Conservation (phyloP, 2,113 vertebrate genomes). For the Pelecanoides urinatrix region DNA sequence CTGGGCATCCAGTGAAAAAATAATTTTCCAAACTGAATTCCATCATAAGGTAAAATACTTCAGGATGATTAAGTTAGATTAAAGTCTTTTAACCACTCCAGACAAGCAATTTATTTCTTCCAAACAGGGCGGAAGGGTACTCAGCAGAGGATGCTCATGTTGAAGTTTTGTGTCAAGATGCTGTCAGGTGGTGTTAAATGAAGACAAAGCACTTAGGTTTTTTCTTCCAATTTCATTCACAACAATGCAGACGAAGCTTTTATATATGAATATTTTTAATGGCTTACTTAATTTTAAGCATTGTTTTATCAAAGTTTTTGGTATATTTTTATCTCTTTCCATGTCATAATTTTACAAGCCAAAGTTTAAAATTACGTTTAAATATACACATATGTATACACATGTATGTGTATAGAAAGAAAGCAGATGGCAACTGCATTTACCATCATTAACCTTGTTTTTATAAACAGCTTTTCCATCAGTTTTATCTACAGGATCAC, state of each 20-base stretch:
- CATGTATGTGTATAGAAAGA: not conserved
- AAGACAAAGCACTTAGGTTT: not conserved
- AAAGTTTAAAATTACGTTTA: not conserved
- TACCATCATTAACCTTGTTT: not conserved
- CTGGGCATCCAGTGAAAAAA: not conserved
- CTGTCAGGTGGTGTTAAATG: not conserved
- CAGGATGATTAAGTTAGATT: not conserved
- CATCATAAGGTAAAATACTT: not conserved
- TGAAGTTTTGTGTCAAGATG: not conserved
- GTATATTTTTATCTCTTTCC: not conserved
- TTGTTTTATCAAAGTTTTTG: not conserved
- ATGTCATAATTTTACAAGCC: not conserved
- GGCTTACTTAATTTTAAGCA: not conserved
- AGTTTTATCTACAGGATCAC: not conserved
- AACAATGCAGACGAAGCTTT: not conserved
- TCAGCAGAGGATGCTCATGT: not conserved
- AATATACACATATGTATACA: not conserved
- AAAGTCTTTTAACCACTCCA: not conserved
- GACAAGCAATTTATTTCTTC: slow-evolving; percentile 33
- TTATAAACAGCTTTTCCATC: not conserved
- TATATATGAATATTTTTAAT: not conserved
- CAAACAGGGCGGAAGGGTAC: not conserved
- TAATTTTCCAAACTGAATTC: not conserved
- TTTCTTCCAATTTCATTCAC: not conserved
- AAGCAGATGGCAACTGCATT: not conserved